Conservation (phyloP, 2,113 vertebrate species). For the Dissostichus mawsoni region DNA sequence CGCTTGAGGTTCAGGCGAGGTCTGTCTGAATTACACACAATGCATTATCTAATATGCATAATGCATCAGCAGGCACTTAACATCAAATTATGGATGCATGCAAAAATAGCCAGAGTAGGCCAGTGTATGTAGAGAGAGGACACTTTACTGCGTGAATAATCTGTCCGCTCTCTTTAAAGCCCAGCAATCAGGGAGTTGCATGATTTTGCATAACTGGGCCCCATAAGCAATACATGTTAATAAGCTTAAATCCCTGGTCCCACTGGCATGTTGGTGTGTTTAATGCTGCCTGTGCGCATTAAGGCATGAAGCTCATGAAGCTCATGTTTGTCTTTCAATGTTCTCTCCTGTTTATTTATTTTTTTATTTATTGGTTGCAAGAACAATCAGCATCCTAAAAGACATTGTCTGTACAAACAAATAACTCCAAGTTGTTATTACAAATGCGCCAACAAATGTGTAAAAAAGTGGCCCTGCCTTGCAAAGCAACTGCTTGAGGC, state of each 20-base stretch:
- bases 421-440: neutral
- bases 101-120: constrained; percentile 59
- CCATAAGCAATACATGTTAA: constrained; percentile 55
- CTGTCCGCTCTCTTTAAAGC: constrained; percentile 62
- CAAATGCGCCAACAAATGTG: constrained; percentile 16
- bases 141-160: constrained; percentile 69
- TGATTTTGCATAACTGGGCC: constrained; percentile 60
- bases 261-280: constrained; percentile 52
- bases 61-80: constrained; percentile 79
- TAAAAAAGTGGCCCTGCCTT: constrained; percentile 24
- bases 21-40: constrained; percentile 71
- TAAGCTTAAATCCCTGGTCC: constrained; percentile 36
- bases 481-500: constrained; percentile 35
- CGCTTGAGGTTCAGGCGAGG: constrained; percentile 46
- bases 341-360: constrained; percentile 6
- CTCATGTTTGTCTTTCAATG: constrained; percentile 15
- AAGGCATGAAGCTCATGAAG: constrained; percentile 27
- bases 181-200: constrained; percentile 51
- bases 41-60: constrained; percentile 79
- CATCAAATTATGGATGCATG: constrained; percentile 77
- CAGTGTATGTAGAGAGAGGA: constrained; percentile 45
- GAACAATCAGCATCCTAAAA: constrained; percentile 16
- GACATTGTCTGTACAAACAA: neutral
- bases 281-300: constrained; percentile 21
- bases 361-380: constrained; percentile 7